Conservation (phyloP, 1,140 invertebrate species). For the Drosophila nigromelanica region DNA sequence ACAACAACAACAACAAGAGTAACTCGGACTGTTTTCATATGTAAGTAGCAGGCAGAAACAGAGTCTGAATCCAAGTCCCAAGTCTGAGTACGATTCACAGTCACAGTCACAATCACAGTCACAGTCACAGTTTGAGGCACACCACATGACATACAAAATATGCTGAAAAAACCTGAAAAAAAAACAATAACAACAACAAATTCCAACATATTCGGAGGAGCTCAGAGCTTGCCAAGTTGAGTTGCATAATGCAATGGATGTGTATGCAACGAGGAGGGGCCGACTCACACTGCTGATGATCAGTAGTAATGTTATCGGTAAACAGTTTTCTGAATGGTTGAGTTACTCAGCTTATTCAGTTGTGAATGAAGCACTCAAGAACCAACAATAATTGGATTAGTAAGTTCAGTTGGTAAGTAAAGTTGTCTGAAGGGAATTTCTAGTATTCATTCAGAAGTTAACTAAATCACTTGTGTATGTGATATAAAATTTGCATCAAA, state of each 20-base stretch:
- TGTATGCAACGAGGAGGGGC: constrained; percentile 13
- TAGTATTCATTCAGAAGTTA: too few relatives aligned
- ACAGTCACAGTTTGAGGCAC: not conserved
- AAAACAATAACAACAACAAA: not conserved
- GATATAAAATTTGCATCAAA: too few relatives aligned
- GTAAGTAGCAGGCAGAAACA: constrained; percentile 21
- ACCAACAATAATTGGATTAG: not conserved
- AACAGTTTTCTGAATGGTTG: constrained; percentile 21
- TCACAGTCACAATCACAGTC: constrained; percentile 1
- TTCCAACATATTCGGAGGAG: constrained; percentile 20
- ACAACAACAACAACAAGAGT: constrained; percentile 3
- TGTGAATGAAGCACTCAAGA: constrained; percentile 10
- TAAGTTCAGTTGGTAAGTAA: not conserved
- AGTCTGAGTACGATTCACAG: constrained; percentile 1
- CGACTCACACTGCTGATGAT: constrained; percentile 1
- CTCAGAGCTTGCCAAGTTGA: constrained; percentile 23
- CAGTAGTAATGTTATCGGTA: constrained; percentile 8
- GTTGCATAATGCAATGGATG: constrained; percentile 44
- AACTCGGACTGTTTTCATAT: constrained; percentile 24
- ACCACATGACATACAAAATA: constrained; percentile 22
- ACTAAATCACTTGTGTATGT: too few relatives aligned
- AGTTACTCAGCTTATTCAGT: not conserved
- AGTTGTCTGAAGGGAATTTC: not conserved
- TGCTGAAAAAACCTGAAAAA: constrained; percentile 29
- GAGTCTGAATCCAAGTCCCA: not conserved